phyloP scores from a whole-genome alignment of 2,888 invertebrate species.

The Synanthedon tipuliformis region DNA sequence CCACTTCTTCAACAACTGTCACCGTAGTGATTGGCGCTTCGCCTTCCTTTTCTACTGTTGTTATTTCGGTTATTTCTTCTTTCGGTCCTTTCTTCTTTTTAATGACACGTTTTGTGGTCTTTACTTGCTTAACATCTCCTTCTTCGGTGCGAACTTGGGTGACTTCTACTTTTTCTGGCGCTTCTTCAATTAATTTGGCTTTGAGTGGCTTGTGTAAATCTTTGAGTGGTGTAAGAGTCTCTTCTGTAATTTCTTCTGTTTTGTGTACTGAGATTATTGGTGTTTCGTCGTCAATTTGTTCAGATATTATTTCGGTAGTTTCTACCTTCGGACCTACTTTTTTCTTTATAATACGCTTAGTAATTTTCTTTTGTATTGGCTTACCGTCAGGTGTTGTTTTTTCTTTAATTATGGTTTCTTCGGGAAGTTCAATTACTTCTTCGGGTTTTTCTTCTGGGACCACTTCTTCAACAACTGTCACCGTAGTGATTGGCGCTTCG shows the following conservation, averaged over 20 bases:
- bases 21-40: conserved; percentile 29
- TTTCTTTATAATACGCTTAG: conserved; percentile 52
- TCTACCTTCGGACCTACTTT: conserved; percentile 30
- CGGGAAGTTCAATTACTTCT: conserved; percentile 18
- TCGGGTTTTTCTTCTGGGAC: conserved; percentile 24
- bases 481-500: conserved; percentile 17
- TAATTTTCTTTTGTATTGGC: conserved; percentile 34
- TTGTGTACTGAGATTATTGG: conserved; percentile 40
- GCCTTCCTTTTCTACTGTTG: conserved; percentile 31
- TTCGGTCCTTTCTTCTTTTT: conserved; percentile 23
- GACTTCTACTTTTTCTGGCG: conserved; percentile 6
- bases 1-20: conserved; percentile 11
- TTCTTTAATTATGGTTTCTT: conserved; percentile 12
- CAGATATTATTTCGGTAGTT: conserved; percentile 26
- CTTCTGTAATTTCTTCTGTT: conserved; percentile 24
- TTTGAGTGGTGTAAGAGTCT: conserved; percentile 14
- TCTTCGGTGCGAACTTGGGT: conserved; percentile 15
- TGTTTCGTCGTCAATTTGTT: conserved; percentile 50
- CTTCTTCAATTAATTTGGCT: conserved; percentile 10
- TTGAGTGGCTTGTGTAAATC: conserved; percentile 14
- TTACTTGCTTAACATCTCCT: conserved; percentile 11
- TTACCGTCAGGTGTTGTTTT: conserved; percentile 12
- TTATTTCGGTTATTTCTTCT: conserved; percentile 19
- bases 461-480: conserved; percentile 11
- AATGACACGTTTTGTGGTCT: conserved; percentile 12